phyloP scores from a whole-genome alignment of 2,797 vertebrate genomes.

The Anguilla anguilla region DNA sequence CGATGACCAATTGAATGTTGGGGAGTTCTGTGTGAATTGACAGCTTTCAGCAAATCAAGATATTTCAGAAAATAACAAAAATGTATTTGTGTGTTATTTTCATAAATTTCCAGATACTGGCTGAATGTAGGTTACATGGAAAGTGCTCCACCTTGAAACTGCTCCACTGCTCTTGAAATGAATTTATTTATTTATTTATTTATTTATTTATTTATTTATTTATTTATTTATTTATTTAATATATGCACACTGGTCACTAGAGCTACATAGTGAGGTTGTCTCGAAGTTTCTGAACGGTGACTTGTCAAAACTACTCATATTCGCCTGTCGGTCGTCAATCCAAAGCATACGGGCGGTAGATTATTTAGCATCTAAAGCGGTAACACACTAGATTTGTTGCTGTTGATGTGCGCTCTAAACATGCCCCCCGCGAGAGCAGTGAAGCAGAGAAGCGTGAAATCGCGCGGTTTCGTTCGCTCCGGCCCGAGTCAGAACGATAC shows the following conservation, averaged over 20 bases:
- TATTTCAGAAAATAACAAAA: not conserved
- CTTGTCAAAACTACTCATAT: not conserved
- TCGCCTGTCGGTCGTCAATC: not conserved
- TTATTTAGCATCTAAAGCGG: not conserved
- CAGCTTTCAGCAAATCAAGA: not conserved
- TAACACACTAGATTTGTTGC: constrained; percentile 66
- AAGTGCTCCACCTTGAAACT: not conserved
- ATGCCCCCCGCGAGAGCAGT: constrained; percentile 64
- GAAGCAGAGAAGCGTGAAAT: constrained; percentile 79
- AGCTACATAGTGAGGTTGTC: no score
- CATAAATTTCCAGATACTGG: not conserved
- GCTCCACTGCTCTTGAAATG: not conserved
- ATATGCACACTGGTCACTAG: not conserved
- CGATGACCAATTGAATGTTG: not conserved
- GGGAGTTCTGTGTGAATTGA: not conserved
- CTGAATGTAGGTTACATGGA: not conserved
- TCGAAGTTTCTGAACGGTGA: not conserved
- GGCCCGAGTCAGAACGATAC: constrained; percentile 73
- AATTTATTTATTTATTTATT: not conserved
- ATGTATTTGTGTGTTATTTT: not conserved
- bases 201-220: not conserved
- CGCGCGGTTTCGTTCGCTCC: constrained; percentile 68
- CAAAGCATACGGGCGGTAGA: not conserved
- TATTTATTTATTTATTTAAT: no score
- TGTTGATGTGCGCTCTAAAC: constrained; percentile 68